These are phyloP conservation scores for Phoxinus dragarum DNA, from an alignment of 2,797 vertebrate genomes.

Conservation along the genomic window DNA sequence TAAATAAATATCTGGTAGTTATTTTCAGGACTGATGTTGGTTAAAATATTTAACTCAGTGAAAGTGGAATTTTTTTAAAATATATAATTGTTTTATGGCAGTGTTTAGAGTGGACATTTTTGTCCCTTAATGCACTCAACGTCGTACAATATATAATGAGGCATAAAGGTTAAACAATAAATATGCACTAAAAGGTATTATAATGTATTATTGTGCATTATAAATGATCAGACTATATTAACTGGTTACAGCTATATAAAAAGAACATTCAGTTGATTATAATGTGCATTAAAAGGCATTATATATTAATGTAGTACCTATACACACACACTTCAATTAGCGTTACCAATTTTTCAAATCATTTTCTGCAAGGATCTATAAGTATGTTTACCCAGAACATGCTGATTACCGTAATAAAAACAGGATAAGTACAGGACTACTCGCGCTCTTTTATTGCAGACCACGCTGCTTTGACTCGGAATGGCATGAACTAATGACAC, in stretches of 20 bases:
- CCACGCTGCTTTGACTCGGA: neutral
- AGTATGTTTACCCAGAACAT: neutral
- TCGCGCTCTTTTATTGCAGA: neutral
- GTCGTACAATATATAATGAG: too few relatives aligned
- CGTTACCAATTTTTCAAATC: neutral
- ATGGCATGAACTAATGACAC: neutral
- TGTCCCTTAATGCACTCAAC: too few relatives aligned
- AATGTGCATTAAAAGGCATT: neutral
- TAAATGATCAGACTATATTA: neutral
- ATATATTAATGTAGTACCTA: neutral
- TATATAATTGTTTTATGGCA: too few relatives aligned
- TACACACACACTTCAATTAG: neutral
- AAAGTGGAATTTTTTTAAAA: too few relatives aligned
- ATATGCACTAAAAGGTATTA: too few relatives aligned
- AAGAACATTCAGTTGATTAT: neutral
- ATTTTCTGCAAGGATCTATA: neutral
- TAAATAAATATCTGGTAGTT: too few relatives aligned
- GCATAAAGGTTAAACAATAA: constrained; percentile 1
- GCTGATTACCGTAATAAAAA: neutral
- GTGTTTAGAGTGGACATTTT: too few relatives aligned
- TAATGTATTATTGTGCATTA: neutral
- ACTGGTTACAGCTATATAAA: neutral
- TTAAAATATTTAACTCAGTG: too few relatives aligned
- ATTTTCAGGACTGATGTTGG: too few relatives aligned
- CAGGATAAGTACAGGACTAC: neutral